Base-by-base conservation (phyloP, 2,888 invertebrate species). In the Oscheius sp. region DNA sequence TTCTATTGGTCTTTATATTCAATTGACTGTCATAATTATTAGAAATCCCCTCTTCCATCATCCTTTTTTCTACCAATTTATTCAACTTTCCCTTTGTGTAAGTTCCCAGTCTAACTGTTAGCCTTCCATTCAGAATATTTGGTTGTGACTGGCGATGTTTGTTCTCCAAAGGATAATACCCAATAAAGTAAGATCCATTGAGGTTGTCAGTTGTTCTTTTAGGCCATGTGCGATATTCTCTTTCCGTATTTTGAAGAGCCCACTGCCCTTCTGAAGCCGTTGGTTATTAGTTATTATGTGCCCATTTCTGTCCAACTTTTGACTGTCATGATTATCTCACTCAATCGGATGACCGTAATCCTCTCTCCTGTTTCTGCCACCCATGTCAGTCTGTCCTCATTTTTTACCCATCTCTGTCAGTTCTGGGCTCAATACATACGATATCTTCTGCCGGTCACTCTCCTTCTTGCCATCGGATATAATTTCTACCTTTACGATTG, bases 51-150 rank as follows among this genome's bases (percentile, higher is more conserved):
- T 49, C 49, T 66, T 66, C 52, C 66, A 52, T 6, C 66, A 66
- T 16, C 66, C 66, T 1, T 66, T 66, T 52, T 66, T 66, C 52
- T 66, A 52, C 18, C 66, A 66, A 27, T 66, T 66, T 25, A n/a
- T 49, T 52, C 66, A 49, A n/a, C 66, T 66, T n/a, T 49, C 66
- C 6, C 7, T 66, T 52, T 52, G 52, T 49, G 61, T 61, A 43
- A 43, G 43, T 61, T 13, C 9, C 41, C n/a, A 6, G n/a, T 41
- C 21, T 61, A 35, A n/a, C 7, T 18, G n/a, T n/a, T 16, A 2
- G n/a, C 18, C 25, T 45, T 5, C 12, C 35, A 1, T 27, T 45
- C 18, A 61, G 61, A 66, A 66, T 27, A 49, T 66, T 9, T 7
- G 46, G 16, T 52, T 66, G 13, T 66, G 66, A 52, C 66, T 66